Evolutionary conservation across 2,797 vertebrate genomes (phyloP), one percentile per base, ranked within the genome.

Genomic region (Hoplostethus atlanticus): DNA sequence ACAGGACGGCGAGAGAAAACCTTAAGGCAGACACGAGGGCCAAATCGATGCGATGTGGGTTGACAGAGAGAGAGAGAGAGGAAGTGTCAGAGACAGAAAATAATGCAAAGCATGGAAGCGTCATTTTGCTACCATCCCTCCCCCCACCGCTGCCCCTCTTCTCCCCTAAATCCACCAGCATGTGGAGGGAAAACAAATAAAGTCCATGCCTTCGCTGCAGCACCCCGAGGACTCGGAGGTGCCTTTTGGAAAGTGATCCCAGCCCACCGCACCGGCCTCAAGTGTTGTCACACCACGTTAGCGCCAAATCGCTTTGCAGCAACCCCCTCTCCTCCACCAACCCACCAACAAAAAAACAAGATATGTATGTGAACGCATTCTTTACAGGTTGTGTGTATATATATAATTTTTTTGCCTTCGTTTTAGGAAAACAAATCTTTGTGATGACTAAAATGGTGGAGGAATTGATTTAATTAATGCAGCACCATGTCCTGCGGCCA

Each of bases 381-480:
- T 70, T 38, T 54, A 53, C 64, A 68, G 21, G 25, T 66, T 60
- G 68, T 56, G 51, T 47, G 47, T 34, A 17, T 42, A 75, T 60
- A 68, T 70, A 61, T 54, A 58, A 53, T 11, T 68, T 71, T 80
- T 81, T 71, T 71, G 81, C 76, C 62, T 80, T 73, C 53, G 68
- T 78, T 71, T 80, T 73, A 77, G 61, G 55, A 84, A 86, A 89
- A 82, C 75, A 82, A 84, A 87, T 90, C 84, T 90, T 92, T 83
- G 83, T 68, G 80, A 75, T 75, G 73, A 85, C 70, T 85, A 87
- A 90, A 80, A 73, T 53, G 53, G 74, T 85, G 81, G 83, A 87
- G 81, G 85, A 91, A 87, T 90, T 91, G 82, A 94, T 94, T 94
- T 92, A 94, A 95, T 94, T 93, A 94, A 94, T 94, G 92, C 92